Evolutionary conservation across 2,113 vertebrate genomes (phyloP), one percentile per base, ranked within the genome.

Genomic region (Chroicocephalus ridibundus): DNA sequence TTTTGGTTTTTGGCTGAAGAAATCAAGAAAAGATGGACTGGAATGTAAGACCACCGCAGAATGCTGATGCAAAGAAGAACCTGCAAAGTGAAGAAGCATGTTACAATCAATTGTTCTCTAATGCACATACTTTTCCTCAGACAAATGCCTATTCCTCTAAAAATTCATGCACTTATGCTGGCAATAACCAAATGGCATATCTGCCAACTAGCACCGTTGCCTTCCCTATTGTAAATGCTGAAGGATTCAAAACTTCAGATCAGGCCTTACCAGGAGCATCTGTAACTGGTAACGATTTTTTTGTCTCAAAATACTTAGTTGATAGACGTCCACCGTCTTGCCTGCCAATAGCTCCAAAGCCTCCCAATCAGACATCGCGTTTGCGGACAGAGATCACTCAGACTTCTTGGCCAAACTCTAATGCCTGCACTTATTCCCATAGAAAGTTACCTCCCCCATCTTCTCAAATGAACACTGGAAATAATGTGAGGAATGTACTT

Each of bases 21-120:
- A 44, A 71, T 65, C 21, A 70, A 47, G 68, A 79, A 52, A 94
- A 85, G 34, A 98, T 98, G 98, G 97, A 97, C 80, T 98, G 98
- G 98, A 98, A 97, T 83, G 38, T 40, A 79, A 96, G 96, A 38
- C 85, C 93, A 40, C 79, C 85, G 25, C 88, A 90, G 72, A 86
- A 93, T 47, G 10, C 65, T 27, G 75, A 69, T 58, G 60, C 62
- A 11, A 95, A 90, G 44, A 87, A 79, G 14, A 92, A 92, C 29
- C 51, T 78, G 15, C 93, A 86, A 78, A 86, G 12, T 36, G 70
- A 90, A 94, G 47, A 51, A 94, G 32, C 60, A 3, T 68, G 89
- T 97, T 94, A 92, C 40, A n/a, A 22, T 72, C 97, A 64, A 15
- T 52, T 86, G 27, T 38, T 89, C 93, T 21, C 96, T 88, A 84